A percentile compares a stretch with the other conserved stretches of the same genome.
phyloP scores from a whole-genome alignment of 2,113 vertebrate species.

The Nestor notabilis region DNA sequence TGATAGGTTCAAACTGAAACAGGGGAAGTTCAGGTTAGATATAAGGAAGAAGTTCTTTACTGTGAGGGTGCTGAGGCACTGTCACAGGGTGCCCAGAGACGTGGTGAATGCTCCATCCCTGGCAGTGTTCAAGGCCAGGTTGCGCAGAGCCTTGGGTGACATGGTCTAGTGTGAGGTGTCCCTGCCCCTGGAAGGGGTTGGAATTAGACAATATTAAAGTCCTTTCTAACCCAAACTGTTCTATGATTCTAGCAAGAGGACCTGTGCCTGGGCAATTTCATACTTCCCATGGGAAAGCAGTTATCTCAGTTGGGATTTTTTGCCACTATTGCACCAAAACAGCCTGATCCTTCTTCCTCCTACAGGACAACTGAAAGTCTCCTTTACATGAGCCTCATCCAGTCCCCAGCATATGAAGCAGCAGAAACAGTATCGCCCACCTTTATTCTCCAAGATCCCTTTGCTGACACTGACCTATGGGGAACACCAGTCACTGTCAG shows the following conservation, averaged over 20 bases:
- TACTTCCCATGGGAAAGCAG: neutral
- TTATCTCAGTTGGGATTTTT: neutral
- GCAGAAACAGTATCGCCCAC: neutral
- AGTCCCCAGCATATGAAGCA: neutral
- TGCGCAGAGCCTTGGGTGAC: neutral
- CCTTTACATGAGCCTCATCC: neutral
- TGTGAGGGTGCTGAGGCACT: neutral
- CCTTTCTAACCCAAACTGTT: neutral
- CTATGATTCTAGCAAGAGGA: neutral
- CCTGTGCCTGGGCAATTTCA: neutral
- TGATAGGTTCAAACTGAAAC: neutral
- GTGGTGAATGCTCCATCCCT: neutral
- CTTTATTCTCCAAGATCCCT: neutral
- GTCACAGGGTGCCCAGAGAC: neutral
- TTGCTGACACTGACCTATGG: neutral
- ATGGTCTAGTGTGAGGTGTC: neutral
- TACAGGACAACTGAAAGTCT: neutral
- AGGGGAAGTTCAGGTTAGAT: neutral
- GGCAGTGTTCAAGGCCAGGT: neutral
- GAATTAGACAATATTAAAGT: neutral
- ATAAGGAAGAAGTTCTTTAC: neutral
- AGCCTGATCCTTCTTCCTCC: neutral
- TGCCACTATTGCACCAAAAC: neutral
- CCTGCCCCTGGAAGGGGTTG: neutral
- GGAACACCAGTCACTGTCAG: rapidly evolving